Conservation (phyloP, 2,888 invertebrate species). For the Ochropleura plecta region DNA sequence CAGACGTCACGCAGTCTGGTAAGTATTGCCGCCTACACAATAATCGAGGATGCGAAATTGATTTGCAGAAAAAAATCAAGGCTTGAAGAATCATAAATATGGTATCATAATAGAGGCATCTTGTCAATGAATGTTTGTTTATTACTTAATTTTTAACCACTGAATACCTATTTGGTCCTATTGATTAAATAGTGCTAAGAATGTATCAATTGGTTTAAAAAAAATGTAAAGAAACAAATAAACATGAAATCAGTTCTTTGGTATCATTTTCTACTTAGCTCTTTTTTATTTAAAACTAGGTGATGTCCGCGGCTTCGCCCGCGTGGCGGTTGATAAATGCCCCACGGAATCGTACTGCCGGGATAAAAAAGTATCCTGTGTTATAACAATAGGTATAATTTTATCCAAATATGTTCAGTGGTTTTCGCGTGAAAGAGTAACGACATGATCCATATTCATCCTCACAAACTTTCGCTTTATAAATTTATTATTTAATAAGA, state of each 20-base stretch:
- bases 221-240: background rate
- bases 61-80: conserved; percentile 44
- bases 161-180: background rate
- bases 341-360: no score
- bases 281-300: no score
- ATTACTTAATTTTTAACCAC: conserved; percentile 24
- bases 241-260: background rate
- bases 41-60: conserved; percentile 48
- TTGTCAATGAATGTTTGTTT: conserved; percentile 29
- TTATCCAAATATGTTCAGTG: no score
- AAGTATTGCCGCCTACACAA: conserved; percentile 39
- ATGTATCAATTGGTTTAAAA: background rate
- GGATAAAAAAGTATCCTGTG: no score
- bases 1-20: conserved; percentile 57
- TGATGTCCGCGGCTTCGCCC: no score
- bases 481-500: no score
- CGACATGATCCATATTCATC: no score
- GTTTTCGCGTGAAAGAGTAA: no score
- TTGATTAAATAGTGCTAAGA: conserved; percentile 4
- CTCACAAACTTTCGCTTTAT: no score
- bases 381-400: no score
- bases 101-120: conserved; percentile 27
- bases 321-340: no score
- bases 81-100: conserved; percentile 30
- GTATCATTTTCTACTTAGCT: background rate